These are phyloP conservation scores for Coptodon rendalli DNA, from an alignment of 2,113 vertebrate genomes.

Conservation along the genomic window DNA sequence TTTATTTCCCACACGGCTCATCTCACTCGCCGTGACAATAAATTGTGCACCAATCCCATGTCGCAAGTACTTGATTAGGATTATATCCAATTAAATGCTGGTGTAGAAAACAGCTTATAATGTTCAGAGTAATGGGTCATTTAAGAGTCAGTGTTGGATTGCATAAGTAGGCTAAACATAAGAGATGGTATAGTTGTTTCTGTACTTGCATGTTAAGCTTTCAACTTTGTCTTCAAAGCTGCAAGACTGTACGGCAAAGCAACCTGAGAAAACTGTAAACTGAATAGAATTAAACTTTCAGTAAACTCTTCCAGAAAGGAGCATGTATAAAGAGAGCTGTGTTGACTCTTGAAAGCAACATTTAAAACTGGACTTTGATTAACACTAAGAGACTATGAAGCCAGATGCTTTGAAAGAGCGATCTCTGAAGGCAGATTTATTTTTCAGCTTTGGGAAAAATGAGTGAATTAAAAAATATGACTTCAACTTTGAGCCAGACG, in stretches of 20 bases:
- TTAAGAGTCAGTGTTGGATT: background rate
- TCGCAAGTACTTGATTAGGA: background rate
- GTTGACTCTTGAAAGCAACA: background rate
- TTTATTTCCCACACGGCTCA: no score
- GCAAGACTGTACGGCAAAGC: fast-evolving
- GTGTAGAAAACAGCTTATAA: background rate
- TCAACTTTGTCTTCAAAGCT: background rate
- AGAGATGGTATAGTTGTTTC: fast-evolving
- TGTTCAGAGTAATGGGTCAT: background rate
- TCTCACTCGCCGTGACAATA: background rate
- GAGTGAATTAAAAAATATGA: background rate
- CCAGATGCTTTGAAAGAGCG: background rate
- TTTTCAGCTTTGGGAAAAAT: background rate
- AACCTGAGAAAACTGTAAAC: background rate
- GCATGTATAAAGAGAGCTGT: background rate
- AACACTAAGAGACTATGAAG: background rate
- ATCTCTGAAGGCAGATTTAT: background rate
- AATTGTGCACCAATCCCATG: background rate
- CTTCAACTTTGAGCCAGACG: background rate
- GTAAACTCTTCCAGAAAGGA: background rate
- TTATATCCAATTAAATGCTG: background rate
- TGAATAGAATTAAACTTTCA: background rate
- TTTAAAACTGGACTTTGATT: fast-evolving
- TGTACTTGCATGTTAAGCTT: background rate
- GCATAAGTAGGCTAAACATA: background rate